Conservation (phyloP, 2,797 vertebrate species). For the Pangasius krempfi region DNA sequence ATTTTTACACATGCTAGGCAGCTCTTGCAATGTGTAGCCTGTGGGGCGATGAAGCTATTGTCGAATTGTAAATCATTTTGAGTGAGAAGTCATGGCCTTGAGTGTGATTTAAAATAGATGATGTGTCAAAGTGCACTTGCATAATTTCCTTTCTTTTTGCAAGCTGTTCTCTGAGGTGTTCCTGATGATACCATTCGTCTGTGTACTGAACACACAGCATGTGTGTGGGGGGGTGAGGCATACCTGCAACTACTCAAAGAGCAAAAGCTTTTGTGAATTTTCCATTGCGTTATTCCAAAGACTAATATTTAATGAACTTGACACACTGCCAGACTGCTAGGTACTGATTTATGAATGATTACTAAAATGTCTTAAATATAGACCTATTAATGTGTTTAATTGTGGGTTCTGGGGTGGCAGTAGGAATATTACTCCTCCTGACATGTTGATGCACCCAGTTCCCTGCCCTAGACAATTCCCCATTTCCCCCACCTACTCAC, state of each 20-base stretch:
- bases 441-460: not conserved
- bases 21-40: constrained; percentile 58
- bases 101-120: constrained; percentile 70
- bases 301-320: constrained; percentile 10
- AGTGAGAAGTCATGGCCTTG: constrained; percentile 58
- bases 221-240: not conserved
- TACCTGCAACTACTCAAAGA: constrained; percentile 29
- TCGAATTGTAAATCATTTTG: constrained; percentile 63
- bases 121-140: constrained; percentile 60
- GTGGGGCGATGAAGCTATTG: constrained; percentile 64
- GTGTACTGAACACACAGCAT: not conserved
- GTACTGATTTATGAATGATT: constrained; percentile 14
- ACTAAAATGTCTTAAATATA: not conserved
- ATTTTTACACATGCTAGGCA: constrained; percentile 56
- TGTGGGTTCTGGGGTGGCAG: not conserved
- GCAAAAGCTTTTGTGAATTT: not conserved
- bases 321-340: not conserved
- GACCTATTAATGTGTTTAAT: not conserved
- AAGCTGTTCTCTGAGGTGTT: constrained; percentile 61
- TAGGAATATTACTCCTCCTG: not conserved
- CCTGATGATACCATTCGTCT: constrained; percentile 2
- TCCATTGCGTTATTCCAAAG: not conserved
- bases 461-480: not conserved
- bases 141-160: constrained; percentile 59
- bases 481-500: not conserved